A percentile compares a stretch with the other conserved stretches of the same genome.
Conservation (phyloP, 2,113 vertebrate species). For the Ceyx margarethae region DNA sequence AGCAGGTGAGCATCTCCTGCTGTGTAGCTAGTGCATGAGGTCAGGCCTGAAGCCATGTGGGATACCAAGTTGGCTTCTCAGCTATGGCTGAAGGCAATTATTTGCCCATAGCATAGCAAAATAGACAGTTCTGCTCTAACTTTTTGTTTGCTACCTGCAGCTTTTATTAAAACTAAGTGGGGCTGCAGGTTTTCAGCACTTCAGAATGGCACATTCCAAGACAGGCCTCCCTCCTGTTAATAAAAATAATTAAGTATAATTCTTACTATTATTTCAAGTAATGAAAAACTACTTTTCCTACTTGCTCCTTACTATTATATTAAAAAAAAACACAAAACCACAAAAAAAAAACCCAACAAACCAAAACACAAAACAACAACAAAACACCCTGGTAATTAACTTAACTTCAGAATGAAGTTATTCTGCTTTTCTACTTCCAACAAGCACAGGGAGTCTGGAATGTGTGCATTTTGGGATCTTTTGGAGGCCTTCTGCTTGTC, state of each 20-base stretch:
- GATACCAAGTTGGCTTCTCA: background rate
- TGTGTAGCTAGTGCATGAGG: background rate
- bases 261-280: background rate
- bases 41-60: background rate
- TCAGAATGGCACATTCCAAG: background rate
- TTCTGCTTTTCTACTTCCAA: background rate
- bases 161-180: background rate
- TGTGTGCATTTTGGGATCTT: background rate
- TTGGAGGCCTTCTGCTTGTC: background rate
- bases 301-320: background rate
- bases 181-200: background rate
- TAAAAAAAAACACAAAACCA: background rate
- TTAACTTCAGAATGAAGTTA: background rate
- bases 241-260: background rate
- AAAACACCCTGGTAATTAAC: background rate
- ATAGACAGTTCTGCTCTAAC: background rate
- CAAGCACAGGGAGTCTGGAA: background rate
- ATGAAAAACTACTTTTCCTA: background rate
- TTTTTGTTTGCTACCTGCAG: background rate
- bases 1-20: background rate
- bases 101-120: background rate
- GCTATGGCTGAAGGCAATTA: background rate
- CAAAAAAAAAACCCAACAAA: no score
- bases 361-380: background rate
- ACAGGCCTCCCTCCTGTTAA: background rate